Percentiles rank a stretch among this genome's conserved stretches.
These are phyloP conservation scores for Diarsia mendica DNA, from an alignment of 2,888 invertebrate species.

Conservation along the genomic window DNA sequence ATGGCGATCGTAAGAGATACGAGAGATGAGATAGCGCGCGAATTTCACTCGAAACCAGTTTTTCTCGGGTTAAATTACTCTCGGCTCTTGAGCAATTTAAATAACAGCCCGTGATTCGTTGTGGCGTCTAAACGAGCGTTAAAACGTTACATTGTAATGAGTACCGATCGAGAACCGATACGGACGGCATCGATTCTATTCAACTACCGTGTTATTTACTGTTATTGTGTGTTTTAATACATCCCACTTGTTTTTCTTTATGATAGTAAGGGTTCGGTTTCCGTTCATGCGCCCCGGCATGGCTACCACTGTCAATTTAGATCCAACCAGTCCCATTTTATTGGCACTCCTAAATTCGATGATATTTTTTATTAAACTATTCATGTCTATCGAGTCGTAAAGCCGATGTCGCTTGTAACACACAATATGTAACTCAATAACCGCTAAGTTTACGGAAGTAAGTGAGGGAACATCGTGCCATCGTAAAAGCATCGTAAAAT, in stretches of 20 bases:
- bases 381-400: slow-evolving; percentile 69
- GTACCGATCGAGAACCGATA: slow-evolving; percentile 73
- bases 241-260: slow-evolving; percentile 60
- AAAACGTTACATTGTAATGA: slow-evolving; percentile 80
- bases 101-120: slow-evolving; percentile 80
- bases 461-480: slow-evolving; percentile 69
- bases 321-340: slow-evolving; percentile 48
- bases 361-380: slow-evolving; percentile 68
- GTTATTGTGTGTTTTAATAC: slow-evolving; percentile 66
- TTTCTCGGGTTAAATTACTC: slow-evolving; percentile 78
- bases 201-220: slow-evolving; percentile 72
- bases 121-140: slow-evolving; percentile 77
- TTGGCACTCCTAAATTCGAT: slow-evolving; percentile 61
- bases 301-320: slow-evolving; percentile 12
- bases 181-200: slow-evolving; percentile 66
- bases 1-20: slow-evolving; percentile 72
- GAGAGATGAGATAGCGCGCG: slow-evolving; percentile 77
- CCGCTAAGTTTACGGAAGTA: slow-evolving; percentile 76
- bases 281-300: slow-evolving; percentile 24
- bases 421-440: slow-evolving; percentile 77
- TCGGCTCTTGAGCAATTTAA: slow-evolving; percentile 80
- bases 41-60: slow-evolving; percentile 80
- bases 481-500: slow-evolving; percentile 80
- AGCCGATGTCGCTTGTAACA: slow-evolving; percentile 64
- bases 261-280: slow-evolving; percentile 45